A percentile compares a stretch with the other conserved stretches of the same genome.
Conservation (phyloP, 37 sponge, comb jelly and placozoan genomes). For the Theonella swinhoei region DNA sequence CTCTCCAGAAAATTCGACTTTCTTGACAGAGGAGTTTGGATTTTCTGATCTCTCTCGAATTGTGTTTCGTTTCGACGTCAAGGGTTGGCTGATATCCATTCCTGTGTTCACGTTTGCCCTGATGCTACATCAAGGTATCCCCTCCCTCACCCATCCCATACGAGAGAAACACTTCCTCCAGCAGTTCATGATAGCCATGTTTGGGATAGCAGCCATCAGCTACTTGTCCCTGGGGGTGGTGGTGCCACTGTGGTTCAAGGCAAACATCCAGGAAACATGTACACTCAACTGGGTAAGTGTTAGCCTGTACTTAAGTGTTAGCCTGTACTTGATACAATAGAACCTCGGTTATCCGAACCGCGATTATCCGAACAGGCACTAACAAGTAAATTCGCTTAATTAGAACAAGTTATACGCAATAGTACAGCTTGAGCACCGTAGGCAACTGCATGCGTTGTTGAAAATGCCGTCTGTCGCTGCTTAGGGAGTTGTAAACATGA, state of each 20-base stretch:
- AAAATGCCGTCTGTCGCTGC: no score
- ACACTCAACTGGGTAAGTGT: slow-evolving; percentile 87
- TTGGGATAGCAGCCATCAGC: slow-evolving; percentile 35
- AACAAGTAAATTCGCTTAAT: no score
- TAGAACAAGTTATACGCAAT: no score
- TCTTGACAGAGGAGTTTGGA: not conserved
- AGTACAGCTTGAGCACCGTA: no score
- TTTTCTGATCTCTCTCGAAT: not conserved
- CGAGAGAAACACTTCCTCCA: slow-evolving; percentile 60
- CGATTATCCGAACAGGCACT: no score
- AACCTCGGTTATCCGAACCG: no score
- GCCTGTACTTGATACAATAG: no score
- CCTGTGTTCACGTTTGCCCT: slow-evolving; percentile 85
- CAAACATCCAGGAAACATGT: slow-evolving; percentile 62
- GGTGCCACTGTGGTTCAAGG: slow-evolving; percentile 77
- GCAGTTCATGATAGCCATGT: slow-evolving; percentile 57
- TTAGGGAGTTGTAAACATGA: no score
- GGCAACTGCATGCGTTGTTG: no score
- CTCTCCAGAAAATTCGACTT: not conserved
- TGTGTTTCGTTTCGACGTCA: slow-evolving; percentile 54
- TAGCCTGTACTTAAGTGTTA: not conserved
- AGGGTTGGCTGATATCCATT: slow-evolving; percentile 74
- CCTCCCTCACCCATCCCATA: slow-evolving; percentile 78
- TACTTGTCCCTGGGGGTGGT: slow-evolving; percentile 78
- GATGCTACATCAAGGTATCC: slow-evolving; percentile 77